A percentile compares a stretch with the other conserved stretches of the same genome.
Conservation (phyloP, 2,888 invertebrate genomes). For the Pseudolycoriella hygida region DNA sequence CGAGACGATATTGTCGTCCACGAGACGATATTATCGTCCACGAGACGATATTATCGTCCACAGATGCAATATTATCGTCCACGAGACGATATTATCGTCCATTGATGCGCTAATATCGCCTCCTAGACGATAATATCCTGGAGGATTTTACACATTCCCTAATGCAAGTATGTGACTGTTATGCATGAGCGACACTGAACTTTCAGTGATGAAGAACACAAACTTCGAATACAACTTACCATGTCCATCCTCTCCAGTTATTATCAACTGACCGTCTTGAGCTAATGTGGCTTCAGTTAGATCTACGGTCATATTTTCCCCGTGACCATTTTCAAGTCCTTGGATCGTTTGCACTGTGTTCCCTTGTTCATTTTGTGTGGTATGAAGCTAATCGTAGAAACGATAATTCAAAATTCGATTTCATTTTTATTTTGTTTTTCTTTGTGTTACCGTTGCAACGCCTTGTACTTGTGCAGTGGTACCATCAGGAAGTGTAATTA, state of each 20-base stretch:
- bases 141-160: no score
- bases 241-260: slow-evolving; percentile 89
- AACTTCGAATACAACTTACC: slow-evolving; percentile 39
- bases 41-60: no score
- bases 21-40: no score
- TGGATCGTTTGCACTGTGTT: slow-evolving; percentile 47
- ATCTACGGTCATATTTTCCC: slow-evolving; percentile 69
- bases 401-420: neutral
- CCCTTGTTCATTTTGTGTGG: slow-evolving; percentile 36
- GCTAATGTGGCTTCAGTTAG: slow-evolving; percentile 81
- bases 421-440: no score
- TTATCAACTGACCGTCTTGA: slow-evolving; percentile 86
- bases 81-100: no score
- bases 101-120: no score
- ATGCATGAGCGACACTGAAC: no score
- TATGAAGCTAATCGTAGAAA: neutral
- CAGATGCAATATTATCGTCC: no score
- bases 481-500: slow-evolving; percentile 88
- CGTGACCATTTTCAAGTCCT: slow-evolving; percentile 54
- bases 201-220: no score
- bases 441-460: slow-evolving; percentile 27
- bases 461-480: slow-evolving; percentile 88
- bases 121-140: no score
- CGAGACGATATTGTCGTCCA: no score
- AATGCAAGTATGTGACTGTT: no score